Percentiles rank a stretch among this genome's conserved stretches.
These are phyloP conservation scores for Pseudoatta argentina DNA, from an alignment of 1,140 invertebrate species.

Conservation along the genomic window DNA sequence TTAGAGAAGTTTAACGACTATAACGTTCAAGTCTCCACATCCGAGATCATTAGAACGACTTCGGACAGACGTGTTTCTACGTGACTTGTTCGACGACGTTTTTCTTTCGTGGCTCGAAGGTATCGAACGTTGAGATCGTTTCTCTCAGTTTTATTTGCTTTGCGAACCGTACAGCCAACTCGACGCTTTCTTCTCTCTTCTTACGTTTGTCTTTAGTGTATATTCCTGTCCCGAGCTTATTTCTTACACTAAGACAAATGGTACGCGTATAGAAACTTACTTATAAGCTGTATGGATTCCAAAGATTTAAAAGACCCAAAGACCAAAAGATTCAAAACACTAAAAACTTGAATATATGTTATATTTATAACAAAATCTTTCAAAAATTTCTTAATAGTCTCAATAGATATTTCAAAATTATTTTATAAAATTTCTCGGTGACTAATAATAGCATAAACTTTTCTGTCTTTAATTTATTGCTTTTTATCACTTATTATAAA, in stretches of 20 bases:
- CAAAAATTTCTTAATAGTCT: not conserved
- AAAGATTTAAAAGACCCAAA: conserved; percentile 8
- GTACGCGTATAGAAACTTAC: conserved; percentile 28
- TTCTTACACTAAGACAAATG: conserved; percentile 34
- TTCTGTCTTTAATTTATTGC: not conserved
- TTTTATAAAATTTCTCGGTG: not conserved
- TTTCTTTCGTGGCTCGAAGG: conserved; percentile 20
- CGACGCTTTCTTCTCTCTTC: conserved; percentile 13
- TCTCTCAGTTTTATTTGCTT: conserved; percentile 43
- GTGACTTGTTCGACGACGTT: conserved; percentile 37
- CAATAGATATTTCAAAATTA: not conserved
- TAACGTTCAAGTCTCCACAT: conserved; percentile 14
- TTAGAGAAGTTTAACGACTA: conserved; percentile 21
- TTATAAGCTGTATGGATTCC: conserved; percentile 8
- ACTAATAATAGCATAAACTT: not conserved
- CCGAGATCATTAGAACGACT: conserved; percentile 34
- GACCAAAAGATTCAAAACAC: not conserved
- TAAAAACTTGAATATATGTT: conserved; percentile 12
- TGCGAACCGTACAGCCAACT: conserved; percentile 38
- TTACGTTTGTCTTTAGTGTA: conserved; percentile 28
- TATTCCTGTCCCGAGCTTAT: conserved; percentile 12
- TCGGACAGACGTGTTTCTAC: conserved; percentile 35
- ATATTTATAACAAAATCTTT: not conserved
- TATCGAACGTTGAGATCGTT: conserved; percentile 24
- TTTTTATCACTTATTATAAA: not conserved